These are phyloP conservation scores for Gonatopus flavifemur DNA, from an alignment of 1,140 invertebrate species.

Conservation along the genomic window DNA sequence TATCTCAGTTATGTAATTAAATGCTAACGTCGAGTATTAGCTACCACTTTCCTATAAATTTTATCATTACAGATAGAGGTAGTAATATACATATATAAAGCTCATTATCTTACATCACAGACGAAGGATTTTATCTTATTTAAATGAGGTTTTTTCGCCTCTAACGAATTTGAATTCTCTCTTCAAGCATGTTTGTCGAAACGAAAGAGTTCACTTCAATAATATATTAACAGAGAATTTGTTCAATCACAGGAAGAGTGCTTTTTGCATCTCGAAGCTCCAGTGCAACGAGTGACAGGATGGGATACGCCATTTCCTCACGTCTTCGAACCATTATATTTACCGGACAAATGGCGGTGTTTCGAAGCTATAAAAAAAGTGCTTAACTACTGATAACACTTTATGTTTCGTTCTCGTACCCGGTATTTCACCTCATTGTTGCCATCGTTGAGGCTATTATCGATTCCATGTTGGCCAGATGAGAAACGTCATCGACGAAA, in stretches of 20 bases:
- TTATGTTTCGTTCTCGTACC: too few relatives aligned
- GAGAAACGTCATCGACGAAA: too few relatives aligned
- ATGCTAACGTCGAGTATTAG: not conserved
- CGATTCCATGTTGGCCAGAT: too few relatives aligned
- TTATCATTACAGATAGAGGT: conserved; percentile 1
- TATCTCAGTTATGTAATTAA: not conserved
- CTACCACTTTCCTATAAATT: not conserved
- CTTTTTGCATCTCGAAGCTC: conserved; percentile 93
- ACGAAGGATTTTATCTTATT: not conserved
- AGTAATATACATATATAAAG: not conserved
- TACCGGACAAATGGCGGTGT: conserved; percentile 93
- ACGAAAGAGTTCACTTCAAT: not conserved
- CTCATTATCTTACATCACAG: too few relatives aligned
- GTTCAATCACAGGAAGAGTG: conserved; percentile 76
- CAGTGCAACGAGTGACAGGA: conserved; percentile 88
- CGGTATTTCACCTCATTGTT: too few relatives aligned
- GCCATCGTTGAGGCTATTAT: too few relatives aligned
- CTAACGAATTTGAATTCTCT: too few relatives aligned
- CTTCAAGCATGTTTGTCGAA: not conserved
- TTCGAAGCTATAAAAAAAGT: conserved; percentile 78
- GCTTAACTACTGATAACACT: conserved; percentile 68
- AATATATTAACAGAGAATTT: not conserved
- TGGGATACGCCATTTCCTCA: conserved; percentile 98
- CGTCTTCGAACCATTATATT: conserved; percentile 93
- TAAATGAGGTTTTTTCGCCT: not conserved